A percentile compares a stretch with the other conserved stretches of the same genome.
Conservation (phyloP, 2,888 invertebrate species). For the Protonemura montana region DNA sequence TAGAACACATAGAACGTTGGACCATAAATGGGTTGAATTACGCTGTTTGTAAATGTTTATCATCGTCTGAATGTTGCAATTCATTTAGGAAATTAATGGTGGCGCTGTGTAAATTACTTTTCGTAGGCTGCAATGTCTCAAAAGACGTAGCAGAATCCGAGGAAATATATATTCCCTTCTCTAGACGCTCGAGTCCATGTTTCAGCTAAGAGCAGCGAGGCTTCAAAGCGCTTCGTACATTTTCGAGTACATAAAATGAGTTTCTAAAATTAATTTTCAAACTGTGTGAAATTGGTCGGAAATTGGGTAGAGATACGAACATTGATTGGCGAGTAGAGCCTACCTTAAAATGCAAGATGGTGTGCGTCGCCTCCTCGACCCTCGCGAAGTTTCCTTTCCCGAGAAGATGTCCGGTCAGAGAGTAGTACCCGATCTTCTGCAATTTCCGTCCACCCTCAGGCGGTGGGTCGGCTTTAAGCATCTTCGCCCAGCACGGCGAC, state of each 20-base stretch:
- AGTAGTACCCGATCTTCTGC: conserved; percentile 71
- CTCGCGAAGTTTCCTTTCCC: conserved; percentile 81
- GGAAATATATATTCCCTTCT: not conserved
- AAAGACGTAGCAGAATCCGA: not conserved
- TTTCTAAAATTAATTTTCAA: not conserved
- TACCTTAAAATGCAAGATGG: conserved; percentile 73
- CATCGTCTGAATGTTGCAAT: conserved; percentile 12
- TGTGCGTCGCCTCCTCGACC: conserved; percentile 77
- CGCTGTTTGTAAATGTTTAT: conserved; percentile 1
- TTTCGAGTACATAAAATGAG: not conserved
- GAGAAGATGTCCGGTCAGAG: conserved; percentile 72
- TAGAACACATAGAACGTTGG: not conserved
- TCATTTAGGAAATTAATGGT: conserved; percentile 3
- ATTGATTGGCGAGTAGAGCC: conserved; percentile 46
- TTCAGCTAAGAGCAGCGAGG: not conserved
- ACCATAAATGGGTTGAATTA: conserved; percentile 12
- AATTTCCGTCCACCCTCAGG: conserved; percentile 25
- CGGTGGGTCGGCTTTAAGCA: not conserved
- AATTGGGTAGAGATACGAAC: not conserved
- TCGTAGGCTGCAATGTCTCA: not conserved
- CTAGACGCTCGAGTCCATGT: not conserved
- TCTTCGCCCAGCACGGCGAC: not conserved
- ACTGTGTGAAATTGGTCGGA: not conserved
- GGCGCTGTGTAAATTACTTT: conserved; percentile 12
- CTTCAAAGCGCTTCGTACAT: not conserved